Evolutionary conservation across 2,113 vertebrate species (phyloP), one percentile per base, ranked within the genome.

Genomic region (Notiomystis cincta): DNA sequence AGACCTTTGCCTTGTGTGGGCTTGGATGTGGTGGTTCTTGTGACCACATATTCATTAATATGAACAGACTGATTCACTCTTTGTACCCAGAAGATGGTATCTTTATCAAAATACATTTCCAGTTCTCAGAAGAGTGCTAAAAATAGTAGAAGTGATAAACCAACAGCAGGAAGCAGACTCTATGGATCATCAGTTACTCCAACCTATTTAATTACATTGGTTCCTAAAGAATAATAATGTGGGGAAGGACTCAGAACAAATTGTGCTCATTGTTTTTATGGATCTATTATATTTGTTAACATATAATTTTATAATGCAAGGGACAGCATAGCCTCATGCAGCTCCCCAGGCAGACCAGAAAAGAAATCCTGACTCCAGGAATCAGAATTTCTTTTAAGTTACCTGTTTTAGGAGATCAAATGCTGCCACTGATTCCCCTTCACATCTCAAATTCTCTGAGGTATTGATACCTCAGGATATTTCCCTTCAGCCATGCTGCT

Each of bases 71-170:
- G 70, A 93, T 81, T 94, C 77, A 82, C 28, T 60, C 8, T 88
- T 86, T 95, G 24, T 90, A 69, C 50, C 48, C 67, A 56, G 75
- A 91, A 87, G 75, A 85, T 53, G 21, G 20, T 60, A 44, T 70
- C 54, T 93, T 93, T 82, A 85, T 77, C 21, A 91, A 94, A 93
- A 93, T 62, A 58, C 77, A 90, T 79, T 96, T 94, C 28, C 54
- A 77, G 14, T 95, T 93, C 81, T 76, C 61, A 73, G 75, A 77
- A 89, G 35, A 73, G 31, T 30, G 25, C 56, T 94, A 83, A 92
- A 95, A 96, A 84, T 90, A 92, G 42, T 50, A 50, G 47, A 95
- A 72, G 47, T 67, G 64, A 48, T 71, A 83, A 93, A 77, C 44
- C 23, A 89, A 56, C n/a, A 67, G 45, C 62, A 67, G 65, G 66